A percentile compares a stretch with the other conserved stretches of the same genome.
Conservation (phyloP, 2,797 vertebrate species). For the Lepus townsendii region DNA sequence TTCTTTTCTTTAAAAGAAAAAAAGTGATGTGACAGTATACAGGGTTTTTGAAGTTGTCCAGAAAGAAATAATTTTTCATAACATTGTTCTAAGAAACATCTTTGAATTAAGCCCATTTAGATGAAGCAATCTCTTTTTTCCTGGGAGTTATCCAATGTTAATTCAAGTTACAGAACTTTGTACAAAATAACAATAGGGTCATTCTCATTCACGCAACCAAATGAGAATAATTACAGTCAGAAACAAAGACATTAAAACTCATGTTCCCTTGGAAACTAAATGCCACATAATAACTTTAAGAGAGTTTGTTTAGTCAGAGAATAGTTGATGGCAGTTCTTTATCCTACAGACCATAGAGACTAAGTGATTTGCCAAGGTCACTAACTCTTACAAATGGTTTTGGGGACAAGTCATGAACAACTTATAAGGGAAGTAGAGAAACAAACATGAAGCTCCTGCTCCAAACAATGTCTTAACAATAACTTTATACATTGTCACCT, state of each 20-base stretch:
- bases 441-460: not conserved
- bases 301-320: conserved; percentile 45
- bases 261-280: conserved; percentile 65
- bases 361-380: conserved; percentile 33
- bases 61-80: conserved; percentile 49
- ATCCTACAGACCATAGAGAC: conserved; percentile 26
- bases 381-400: not conserved
- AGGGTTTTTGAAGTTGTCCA: conserved; percentile 23
- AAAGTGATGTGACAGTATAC: not conserved
- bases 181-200: conserved; percentile 67
- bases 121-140: conserved; percentile 30
- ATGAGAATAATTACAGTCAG: conserved; percentile 57
- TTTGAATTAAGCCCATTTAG: conserved; percentile 59
- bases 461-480: not conserved
- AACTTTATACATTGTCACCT: not conserved
- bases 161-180: conserved; percentile 65
- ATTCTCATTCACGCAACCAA: conserved; percentile 18
- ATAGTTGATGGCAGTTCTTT: conserved; percentile 25
- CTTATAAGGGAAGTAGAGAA: not conserved
- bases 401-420: not conserved
- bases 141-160: conserved; percentile 61
- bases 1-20: not conserved
- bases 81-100: conserved; percentile 39
- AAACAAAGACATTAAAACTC: conserved; percentile 69
- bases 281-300: conserved; percentile 16